Percentiles rank a stretch among this genome's conserved stretches.
phyloP scores from a whole-genome alignment of 1,140 invertebrate genomes.

The Drosophila asahinai region DNA sequence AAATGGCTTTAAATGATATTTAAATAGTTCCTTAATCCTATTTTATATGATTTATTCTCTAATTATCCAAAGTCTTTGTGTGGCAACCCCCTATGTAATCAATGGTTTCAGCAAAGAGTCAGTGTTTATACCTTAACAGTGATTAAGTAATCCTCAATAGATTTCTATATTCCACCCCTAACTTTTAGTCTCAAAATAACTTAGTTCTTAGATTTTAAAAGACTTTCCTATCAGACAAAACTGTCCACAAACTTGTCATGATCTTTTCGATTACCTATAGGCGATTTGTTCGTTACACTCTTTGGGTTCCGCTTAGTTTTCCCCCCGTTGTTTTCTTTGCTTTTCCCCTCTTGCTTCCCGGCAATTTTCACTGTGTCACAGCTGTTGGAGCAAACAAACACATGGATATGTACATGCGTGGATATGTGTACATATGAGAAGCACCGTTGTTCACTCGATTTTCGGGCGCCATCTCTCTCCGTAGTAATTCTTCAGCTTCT shows the following conservation, averaged over 20 bases:
- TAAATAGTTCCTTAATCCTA: not conserved
- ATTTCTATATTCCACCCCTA: not conserved
- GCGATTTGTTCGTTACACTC: slow-evolving; percentile 3
- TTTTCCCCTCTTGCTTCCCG: not conserved
- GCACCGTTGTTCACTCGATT: slow-evolving; percentile 26
- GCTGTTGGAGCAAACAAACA: slow-evolving; percentile 32
- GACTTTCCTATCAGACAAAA: not conserved
- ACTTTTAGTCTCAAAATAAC: not conserved
- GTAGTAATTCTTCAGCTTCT: slow-evolving; percentile 13
- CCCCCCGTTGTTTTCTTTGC: not conserved
- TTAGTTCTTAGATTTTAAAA: not conserved
- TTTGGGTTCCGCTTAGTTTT: slow-evolving; percentile 3
- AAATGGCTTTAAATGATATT: not conserved
- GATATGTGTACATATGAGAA: slow-evolving; percentile 13
- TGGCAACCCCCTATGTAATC: not conserved
- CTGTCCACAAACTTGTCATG: not conserved
- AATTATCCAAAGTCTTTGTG: not conserved
- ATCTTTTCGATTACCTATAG: not conserved
- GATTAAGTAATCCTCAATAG: not conserved
- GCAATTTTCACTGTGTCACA: slow-evolving; percentile 37
- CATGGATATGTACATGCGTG: not conserved
- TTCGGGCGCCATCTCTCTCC: slow-evolving; percentile 20
- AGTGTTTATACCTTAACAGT: no score
- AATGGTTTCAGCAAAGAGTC: not conserved
- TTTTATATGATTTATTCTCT: not conserved